Conservation (phyloP, 2,888 invertebrate genomes). For the Hirtodrosophila duncani region DNA sequence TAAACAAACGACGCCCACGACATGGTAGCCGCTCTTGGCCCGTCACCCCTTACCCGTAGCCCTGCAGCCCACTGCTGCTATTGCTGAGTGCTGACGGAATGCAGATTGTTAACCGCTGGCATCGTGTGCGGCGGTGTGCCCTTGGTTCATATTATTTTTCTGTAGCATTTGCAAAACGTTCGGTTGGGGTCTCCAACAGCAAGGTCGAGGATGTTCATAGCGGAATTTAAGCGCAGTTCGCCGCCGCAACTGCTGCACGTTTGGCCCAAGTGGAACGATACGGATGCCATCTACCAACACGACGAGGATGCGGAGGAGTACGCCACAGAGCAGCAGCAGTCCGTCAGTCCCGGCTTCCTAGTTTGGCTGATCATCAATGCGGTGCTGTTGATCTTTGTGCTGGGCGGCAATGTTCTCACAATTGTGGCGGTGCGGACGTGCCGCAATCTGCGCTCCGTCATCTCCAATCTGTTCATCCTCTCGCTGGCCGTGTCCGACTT, state of each 20-base stretch:
- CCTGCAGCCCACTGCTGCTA: conserved; percentile 5
- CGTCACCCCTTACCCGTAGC: conserved; percentile 14
- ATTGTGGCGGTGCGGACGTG: conserved; percentile 86
- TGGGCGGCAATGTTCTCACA: conserved; percentile 87
- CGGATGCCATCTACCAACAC: conserved; percentile 4
- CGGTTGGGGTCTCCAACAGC: neutral
- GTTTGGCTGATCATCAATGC: conserved; percentile 84
- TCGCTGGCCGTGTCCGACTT: conserved; percentile 89
- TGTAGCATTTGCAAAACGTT: neutral
- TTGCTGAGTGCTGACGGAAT: conserved; percentile 11
- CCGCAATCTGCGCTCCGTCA: conserved; percentile 83
- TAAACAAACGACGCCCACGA: conserved; percentile 72
- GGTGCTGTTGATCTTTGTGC: conserved; percentile 82
- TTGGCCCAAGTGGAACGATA: neutral
- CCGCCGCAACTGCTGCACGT: neutral
- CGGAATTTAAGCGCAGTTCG: no score
- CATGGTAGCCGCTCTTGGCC: conserved; percentile 1
- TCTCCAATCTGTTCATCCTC: conserved; percentile 88
- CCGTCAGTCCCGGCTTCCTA: conserved; percentile 41
- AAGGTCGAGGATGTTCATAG: no score
- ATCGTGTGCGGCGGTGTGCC: conserved; percentile 40
- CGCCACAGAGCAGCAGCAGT: neutral
- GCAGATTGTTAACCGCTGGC: conserved; percentile 53
- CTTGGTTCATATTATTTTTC: conserved; percentile 2
- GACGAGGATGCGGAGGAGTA: neutral